These are phyloP conservation scores for Tiliacea aurago DNA, from an alignment of 2,888 invertebrate species.

Conservation along the genomic window DNA sequence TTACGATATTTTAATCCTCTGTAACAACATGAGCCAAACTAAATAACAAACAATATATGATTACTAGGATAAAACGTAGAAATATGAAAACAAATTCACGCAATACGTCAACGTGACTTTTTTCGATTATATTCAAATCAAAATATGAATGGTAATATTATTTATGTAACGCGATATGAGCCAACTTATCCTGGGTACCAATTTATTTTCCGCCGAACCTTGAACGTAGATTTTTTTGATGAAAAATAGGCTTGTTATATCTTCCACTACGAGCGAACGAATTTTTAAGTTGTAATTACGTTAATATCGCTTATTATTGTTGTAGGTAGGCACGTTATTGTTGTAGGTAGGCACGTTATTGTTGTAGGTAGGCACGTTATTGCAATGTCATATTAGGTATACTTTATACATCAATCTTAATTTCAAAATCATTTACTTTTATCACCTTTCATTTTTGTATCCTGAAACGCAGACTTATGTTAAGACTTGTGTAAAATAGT, in stretches of 20 bases:
- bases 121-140: conserved; percentile 52
- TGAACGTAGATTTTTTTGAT: conserved; percentile 40
- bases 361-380: too few relatives aligned
- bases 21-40: not conserved
- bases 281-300: conserved; percentile 38
- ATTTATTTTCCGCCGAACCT: conserved; percentile 42
- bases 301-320: not conserved
- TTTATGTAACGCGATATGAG: conserved; percentile 43
- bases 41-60: conserved; percentile 18
- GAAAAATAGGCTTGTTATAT: conserved; percentile 32
- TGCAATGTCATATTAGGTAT: too few relatives aligned
- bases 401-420: not conserved
- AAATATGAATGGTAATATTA: conserved; percentile 54
- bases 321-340: too few relatives aligned
- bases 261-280: conserved; percentile 6
- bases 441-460: not conserved
- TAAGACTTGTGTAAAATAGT: too few relatives aligned
- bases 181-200: conserved; percentile 46
- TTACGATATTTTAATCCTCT: not conserved
- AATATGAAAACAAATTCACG: conserved; percentile 32
- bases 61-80: not conserved
- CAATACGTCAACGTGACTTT: conserved; percentile 47
- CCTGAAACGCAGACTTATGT: too few relatives aligned
- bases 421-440: not conserved
- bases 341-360: too few relatives aligned